Evolutionary conservation across 1,140 invertebrate genomes (phyloP).

Genomic region (Alviniconcha marisindica): DNA sequence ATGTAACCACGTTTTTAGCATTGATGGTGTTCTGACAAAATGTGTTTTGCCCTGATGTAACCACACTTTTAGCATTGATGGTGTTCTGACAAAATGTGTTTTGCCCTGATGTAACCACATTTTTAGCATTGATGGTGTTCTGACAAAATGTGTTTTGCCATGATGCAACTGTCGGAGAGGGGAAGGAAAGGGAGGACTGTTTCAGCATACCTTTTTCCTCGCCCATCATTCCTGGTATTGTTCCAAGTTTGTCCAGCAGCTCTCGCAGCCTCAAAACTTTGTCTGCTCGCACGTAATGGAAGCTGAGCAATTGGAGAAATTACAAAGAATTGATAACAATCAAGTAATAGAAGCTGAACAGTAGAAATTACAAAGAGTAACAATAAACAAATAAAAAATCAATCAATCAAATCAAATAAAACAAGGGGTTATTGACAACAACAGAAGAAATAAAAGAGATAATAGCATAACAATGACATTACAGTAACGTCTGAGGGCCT

Average conservation of each 20-base stretch:
- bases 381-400: neutral
- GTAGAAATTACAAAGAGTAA: neutral
- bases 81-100: no score
- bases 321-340: neutral
- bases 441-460: no score
- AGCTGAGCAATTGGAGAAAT: no score
- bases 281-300: conserved; percentile 93
- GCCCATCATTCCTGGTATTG: conserved; percentile 90
- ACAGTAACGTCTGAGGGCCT: no score
- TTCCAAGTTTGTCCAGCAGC: conserved; percentile 90
- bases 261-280: conserved; percentile 96
- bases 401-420: neutral
- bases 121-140: no score
- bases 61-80: no score
- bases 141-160: no score
- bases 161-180: neutral
- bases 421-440: neutral
- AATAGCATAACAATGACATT: no score
- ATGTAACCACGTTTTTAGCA: no score
- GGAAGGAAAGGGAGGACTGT: neutral
- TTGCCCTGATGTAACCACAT: no score
- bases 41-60: no score
- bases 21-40: no score
- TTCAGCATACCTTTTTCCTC: conserved; percentile 89
- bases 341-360: neutral